Conservation (phyloP, 2,888 invertebrate species). For the Lagria hirta region DNA sequence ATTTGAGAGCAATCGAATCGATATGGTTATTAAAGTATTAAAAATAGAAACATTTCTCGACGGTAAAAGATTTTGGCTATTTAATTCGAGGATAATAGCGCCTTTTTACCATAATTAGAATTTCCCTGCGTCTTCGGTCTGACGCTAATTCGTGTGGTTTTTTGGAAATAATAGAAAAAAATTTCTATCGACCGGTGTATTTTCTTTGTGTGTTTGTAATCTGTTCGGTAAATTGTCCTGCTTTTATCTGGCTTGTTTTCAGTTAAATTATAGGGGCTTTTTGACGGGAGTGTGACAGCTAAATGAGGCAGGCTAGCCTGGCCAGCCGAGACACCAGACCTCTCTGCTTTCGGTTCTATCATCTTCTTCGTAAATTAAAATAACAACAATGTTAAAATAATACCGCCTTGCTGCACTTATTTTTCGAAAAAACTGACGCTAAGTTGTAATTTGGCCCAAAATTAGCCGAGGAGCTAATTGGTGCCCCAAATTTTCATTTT, state of each 20-base stretch:
- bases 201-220: slow-evolving; percentile 46
- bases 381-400: no score
- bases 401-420: slow-evolving; percentile 14
- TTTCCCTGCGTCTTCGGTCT: slow-evolving; percentile 12
- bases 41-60: slow-evolving; percentile 8
- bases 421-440: slow-evolving; percentile 29
- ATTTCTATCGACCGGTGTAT: slow-evolving; percentile 37
- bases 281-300: slow-evolving; percentile 52
- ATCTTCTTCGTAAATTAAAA: no score
- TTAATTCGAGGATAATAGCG: slow-evolving; percentile 35
- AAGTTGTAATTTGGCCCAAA: slow-evolving; percentile 37
- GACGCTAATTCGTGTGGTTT: slow-evolving; percentile 31
- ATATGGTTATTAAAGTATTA: slow-evolving; percentile 35
- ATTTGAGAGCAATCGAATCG: slow-evolving; percentile 22
- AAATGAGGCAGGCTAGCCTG: slow-evolving; percentile 48
- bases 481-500: no score
- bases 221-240: slow-evolving; percentile 49
- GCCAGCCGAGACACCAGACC: slow-evolving; percentile 27
- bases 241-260: slow-evolving; percentile 46
- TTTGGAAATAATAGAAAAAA: slow-evolving; percentile 41
- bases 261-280: slow-evolving; percentile 51
- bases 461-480: slow-evolving; percentile 36
- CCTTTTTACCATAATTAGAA: slow-evolving; percentile 27
- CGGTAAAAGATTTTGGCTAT: slow-evolving; percentile 23
- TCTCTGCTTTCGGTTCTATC: no score